phyloP scores from a whole-genome alignment of 2,888 invertebrate species.

The Dimorphilus gyrociliatus region DNA sequence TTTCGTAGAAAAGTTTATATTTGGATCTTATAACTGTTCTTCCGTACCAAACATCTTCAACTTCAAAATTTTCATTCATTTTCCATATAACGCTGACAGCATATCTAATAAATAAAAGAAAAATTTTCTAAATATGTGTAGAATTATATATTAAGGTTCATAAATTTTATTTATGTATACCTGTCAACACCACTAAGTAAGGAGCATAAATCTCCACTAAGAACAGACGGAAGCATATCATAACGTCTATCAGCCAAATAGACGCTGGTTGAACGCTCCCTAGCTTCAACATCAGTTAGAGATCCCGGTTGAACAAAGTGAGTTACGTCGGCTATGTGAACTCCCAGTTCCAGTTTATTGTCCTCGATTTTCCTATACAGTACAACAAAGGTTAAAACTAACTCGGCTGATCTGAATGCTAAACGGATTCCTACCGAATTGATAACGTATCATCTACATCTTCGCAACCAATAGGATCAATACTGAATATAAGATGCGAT shows the following conservation, averaged over 20 bases:
- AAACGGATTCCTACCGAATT: conserved; percentile 10
- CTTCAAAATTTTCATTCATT: conserved; percentile 59
- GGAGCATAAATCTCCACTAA: conserved; percentile 89
- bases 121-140: background rate
- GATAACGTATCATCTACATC: conserved; percentile 97
- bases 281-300: conserved; percentile 78
- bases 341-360: conserved; percentile 52
- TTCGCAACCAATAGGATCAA: conserved; percentile 93
- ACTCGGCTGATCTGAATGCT: background rate
- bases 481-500: conserved; percentile 64
- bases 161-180: conserved; percentile 70
- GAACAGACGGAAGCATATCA: conserved; percentile 50
- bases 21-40: conserved; percentile 68
- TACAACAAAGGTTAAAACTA: background rate
- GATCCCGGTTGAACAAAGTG: conserved; percentile 84
- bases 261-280: conserved; percentile 76
- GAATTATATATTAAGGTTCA: background rate
- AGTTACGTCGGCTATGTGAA: conserved; percentile 95
- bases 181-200: conserved; percentile 55
- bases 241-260: conserved; percentile 69
- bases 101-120: conserved; percentile 17
- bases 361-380: conserved; percentile 5
- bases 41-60: conserved; percentile 60
- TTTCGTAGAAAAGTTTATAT: conserved; percentile 30
- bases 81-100: conserved; percentile 57